These are phyloP conservation scores for Pangasianodon gigas DNA, from an alignment of 2,113 vertebrate genomes.

Conservation along the genomic window DNA sequence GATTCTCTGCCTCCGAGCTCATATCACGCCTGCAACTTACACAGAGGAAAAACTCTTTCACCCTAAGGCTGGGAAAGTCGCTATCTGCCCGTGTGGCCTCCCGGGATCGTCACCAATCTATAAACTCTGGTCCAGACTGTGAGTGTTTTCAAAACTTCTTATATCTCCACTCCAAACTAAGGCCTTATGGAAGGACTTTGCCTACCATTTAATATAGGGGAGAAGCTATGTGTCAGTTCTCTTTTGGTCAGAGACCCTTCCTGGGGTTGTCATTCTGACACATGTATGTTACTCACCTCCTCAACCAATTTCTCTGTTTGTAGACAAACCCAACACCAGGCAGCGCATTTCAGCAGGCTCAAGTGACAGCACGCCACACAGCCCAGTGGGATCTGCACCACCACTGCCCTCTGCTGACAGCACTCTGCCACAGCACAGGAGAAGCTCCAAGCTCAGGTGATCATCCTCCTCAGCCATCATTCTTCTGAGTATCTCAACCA, in stretches of 20 bases:
- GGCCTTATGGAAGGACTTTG: neutral
- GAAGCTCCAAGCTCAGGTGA: conserved; percentile 72
- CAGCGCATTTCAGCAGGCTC: conserved; percentile 70
- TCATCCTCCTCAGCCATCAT: neutral
- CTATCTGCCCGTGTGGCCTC: conserved; percentile 75
- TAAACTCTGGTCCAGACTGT: conserved; percentile 66
- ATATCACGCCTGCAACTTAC: conserved; percentile 86
- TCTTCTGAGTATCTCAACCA: neutral
- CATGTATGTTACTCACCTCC: conserved; percentile 11
- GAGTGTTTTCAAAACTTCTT: conserved; percentile 56
- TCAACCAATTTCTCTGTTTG: conserved; percentile 37
- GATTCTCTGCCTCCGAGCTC: conserved; percentile 88
- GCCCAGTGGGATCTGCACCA: conserved; percentile 68
- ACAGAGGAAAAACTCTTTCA: conserved; percentile 79
- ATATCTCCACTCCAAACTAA: neutral
- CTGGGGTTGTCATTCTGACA: conserved; percentile 43
- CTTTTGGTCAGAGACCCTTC: neutral
- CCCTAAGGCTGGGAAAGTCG: conserved; percentile 81
- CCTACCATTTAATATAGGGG: neutral
- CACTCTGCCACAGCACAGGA: conserved; percentile 64
- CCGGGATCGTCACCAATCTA: conserved; percentile 67
- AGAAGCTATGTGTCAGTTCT: neutral
- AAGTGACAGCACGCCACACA: conserved; percentile 70
- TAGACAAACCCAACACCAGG: conserved; percentile 69
- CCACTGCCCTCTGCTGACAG: conserved; percentile 66